Evolutionary conservation across 2,797 vertebrate species (phyloP).

Genomic region (Saxicola maurus): DNA sequence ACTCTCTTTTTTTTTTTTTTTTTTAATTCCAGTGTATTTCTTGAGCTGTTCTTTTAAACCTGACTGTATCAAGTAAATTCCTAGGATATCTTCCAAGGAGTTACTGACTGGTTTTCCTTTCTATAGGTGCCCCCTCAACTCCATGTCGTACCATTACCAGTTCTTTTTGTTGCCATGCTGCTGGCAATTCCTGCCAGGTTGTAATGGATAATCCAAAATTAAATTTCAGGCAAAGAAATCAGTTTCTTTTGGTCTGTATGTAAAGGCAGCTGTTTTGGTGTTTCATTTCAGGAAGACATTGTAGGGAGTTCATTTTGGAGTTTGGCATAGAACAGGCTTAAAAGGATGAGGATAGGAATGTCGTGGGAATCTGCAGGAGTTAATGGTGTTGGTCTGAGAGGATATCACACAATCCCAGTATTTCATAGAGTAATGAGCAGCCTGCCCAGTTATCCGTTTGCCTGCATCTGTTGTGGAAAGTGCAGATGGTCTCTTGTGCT

Average conservation of each 20-base stretch:
- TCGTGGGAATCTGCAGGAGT: not conserved
- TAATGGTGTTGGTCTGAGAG: not conserved
- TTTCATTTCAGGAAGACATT: not conserved
- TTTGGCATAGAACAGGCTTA: not conserved
- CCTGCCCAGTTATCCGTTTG: not conserved
- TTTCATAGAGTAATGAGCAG: not conserved
- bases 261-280: not conserved
- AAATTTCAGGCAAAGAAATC: not conserved
- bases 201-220: not conserved
- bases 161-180: not conserved
- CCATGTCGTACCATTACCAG: accelerated
- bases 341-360: not conserved
- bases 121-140: not conserved
- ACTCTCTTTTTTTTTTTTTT: not conserved
- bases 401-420: too few species aligned
- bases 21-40: not conserved
- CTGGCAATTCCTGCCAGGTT: not conserved
- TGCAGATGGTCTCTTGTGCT: not conserved
- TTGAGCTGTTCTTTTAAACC: not conserved
- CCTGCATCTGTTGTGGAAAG: not conserved
- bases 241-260: not conserved
- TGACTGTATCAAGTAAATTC: not conserved
- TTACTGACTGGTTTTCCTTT: not conserved
- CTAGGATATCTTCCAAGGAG: not conserved
- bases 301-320: not conserved